A percentile compares a stretch with the other conserved stretches of the same genome.
phyloP scores from a whole-genome alignment of 2,888 invertebrate species.

The Cerastis rubricosa region DNA sequence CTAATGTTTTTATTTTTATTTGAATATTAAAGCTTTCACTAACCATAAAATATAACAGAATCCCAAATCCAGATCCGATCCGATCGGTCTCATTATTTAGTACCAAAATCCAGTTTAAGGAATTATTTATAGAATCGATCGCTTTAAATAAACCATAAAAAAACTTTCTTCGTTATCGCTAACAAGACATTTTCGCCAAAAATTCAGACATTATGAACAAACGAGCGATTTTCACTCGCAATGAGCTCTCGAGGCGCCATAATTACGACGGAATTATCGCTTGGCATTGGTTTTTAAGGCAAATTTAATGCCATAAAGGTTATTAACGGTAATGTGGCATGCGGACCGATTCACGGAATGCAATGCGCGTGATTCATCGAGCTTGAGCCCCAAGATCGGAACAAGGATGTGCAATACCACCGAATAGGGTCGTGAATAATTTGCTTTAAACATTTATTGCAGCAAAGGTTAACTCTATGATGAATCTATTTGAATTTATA shows the following conservation, averaged over 20 bases:
- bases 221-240: conserved; percentile 72
- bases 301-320: conserved; percentile 78
- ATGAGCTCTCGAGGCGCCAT: conserved; percentile 74
- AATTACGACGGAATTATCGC: conserved; percentile 75
- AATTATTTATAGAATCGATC: conserved; percentile 33
- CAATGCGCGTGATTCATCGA: conserved; percentile 80
- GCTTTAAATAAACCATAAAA: conserved; percentile 11
- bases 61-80: not conserved
- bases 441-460: conserved; percentile 51
- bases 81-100: not conserved
- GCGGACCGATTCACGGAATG: conserved; percentile 79
- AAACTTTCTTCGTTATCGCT: conserved; percentile 54
- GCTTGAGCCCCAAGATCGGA: conserved; percentile 60
- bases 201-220: conserved; percentile 71
- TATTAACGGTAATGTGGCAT: conserved; percentile 83
- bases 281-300: conserved; percentile 77
- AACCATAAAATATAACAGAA: not conserved
- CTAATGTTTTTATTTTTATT: conserved; percentile 6
- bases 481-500: conserved; percentile 53
- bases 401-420: conserved; percentile 66
- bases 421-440: conserved; percentile 58
- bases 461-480: conserved; percentile 57
- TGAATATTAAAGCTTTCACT: conserved; percentile 17
- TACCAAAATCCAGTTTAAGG: conserved; percentile 25
- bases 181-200: conserved; percentile 51